Percentiles rank a stretch among this genome's conserved stretches.
Evolutionary conservation across 2,113 vertebrate species (phyloP).

Genomic region (Vimba vimba): DNA sequence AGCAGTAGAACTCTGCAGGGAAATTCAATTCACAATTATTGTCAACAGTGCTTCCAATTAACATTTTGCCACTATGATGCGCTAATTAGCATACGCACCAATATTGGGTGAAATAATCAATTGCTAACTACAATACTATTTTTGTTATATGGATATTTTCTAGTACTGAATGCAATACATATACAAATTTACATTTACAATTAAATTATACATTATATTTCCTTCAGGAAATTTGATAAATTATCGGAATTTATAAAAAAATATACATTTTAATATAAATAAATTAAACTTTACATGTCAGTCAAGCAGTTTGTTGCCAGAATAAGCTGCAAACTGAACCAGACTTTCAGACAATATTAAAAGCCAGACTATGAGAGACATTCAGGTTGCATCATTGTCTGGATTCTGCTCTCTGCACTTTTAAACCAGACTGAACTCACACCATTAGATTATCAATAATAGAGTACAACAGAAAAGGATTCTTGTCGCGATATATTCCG

Average conservation of each 20-base stretch:
- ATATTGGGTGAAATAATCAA: not conserved
- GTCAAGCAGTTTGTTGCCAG: too few relatives aligned
- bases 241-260: too few relatives aligned
- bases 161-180: not conserved
- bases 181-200: too few relatives aligned
- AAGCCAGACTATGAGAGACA: conserved; percentile 45
- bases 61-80: not conserved
- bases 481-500: not conserved
- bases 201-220: too few relatives aligned
- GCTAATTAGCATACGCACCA: not conserved
- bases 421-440: conserved; percentile 23
- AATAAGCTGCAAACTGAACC: not conserved
- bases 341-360: not conserved
- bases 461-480: conserved; percentile 26
- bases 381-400: conserved; percentile 30
- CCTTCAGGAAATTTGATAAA: too few relatives aligned
- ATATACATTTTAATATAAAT: too few relatives aligned
- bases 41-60: not conserved
- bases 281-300: too few relatives aligned
- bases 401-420: not conserved
- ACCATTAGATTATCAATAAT: conserved; percentile 45
- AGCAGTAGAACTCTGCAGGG: not conserved
- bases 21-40: not conserved
- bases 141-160: not conserved
- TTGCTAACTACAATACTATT: not conserved